These are phyloP conservation scores for Petrocephalus sullivani DNA, from an alignment of 2,797 vertebrate species.

Conservation along the genomic window DNA sequence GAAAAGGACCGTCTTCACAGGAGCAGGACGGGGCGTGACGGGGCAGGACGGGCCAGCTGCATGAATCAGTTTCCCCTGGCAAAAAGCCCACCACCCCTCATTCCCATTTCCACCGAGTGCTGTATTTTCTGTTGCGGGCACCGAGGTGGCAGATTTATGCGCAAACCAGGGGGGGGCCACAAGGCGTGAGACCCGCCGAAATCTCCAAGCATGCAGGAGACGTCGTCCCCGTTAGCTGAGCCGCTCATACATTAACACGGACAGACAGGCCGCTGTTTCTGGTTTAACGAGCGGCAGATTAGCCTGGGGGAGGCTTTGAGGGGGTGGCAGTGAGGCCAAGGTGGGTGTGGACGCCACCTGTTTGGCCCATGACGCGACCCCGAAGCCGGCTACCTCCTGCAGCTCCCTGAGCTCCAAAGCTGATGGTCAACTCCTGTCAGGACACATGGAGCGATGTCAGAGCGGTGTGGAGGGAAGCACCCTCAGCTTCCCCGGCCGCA, in stretches of 20 bases:
- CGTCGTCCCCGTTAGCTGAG: neutral
- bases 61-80: neutral
- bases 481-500: neutral
- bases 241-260: neutral
- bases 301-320: constrained; percentile 26
- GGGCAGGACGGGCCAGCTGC: neutral
- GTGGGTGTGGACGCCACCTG: constrained; percentile 1
- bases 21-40: neutral
- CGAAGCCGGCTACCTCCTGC: neutral
- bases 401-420: neutral
- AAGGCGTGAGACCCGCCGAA: neutral
- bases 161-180: no score
- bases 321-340: neutral
- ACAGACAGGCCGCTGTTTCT: constrained; percentile 24
- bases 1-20: neutral
- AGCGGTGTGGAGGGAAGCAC: neutral
- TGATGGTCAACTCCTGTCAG: neutral
- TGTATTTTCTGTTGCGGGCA: neutral
- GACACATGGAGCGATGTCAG: neutral
- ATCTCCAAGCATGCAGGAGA: neutral
- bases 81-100: neutral
- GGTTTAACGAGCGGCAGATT: constrained; percentile 55
- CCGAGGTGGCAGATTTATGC: neutral
- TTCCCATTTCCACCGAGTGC: neutral
- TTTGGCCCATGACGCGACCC: neutral